These are phyloP conservation scores for Atta cephalotes DNA, from an alignment of 1,140 invertebrate genomes.

Conservation along the genomic window DNA sequence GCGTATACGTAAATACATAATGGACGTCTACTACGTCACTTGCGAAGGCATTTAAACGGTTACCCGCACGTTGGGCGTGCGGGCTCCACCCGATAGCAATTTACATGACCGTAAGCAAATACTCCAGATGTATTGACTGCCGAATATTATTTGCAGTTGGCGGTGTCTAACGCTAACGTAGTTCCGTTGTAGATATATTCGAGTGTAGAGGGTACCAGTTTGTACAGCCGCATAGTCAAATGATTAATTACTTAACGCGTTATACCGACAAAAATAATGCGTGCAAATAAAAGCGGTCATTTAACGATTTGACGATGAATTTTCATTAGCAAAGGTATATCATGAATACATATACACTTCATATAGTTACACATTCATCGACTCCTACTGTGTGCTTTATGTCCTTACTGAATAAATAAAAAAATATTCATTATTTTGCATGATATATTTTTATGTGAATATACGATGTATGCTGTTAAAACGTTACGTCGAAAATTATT, in stretches of 20 bases:
- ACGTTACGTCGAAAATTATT: conserved; percentile 37
- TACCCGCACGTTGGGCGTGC: not conserved
- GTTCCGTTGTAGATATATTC: conserved; percentile 45
- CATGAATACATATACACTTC: not conserved
- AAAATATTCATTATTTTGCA: conserved; percentile 31
- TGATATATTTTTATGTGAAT: conserved; percentile 28
- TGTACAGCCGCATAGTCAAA: conserved; percentile 16
- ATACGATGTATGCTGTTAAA: conserved; percentile 14
- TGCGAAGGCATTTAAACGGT: conserved; percentile 60
- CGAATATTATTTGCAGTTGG: conserved; percentile 71
- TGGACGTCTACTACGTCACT: conserved; percentile 53
- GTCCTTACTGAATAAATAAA: conserved; percentile 49
- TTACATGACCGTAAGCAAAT: conserved; percentile 70
- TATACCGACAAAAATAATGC: conserved; percentile 64
- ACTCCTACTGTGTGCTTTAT: not conserved
- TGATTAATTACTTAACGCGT: conserved; percentile 67
- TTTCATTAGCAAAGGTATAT: conserved; percentile 42
- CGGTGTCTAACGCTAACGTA: conserved; percentile 27
- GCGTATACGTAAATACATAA: conserved; percentile 47
- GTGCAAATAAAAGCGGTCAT: conserved; percentile 47
- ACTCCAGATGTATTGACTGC: conserved; percentile 62
- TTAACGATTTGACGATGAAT: conserved; percentile 57
- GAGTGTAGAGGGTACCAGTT: conserved; percentile 38
- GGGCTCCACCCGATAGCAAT: conserved; percentile 49
- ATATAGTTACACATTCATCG: conserved; percentile 58